These are phyloP conservation scores for Crossaster papposus DNA, from an alignment of 53 echinoderm and acorn worm genomes.

Conservation along the genomic window DNA sequence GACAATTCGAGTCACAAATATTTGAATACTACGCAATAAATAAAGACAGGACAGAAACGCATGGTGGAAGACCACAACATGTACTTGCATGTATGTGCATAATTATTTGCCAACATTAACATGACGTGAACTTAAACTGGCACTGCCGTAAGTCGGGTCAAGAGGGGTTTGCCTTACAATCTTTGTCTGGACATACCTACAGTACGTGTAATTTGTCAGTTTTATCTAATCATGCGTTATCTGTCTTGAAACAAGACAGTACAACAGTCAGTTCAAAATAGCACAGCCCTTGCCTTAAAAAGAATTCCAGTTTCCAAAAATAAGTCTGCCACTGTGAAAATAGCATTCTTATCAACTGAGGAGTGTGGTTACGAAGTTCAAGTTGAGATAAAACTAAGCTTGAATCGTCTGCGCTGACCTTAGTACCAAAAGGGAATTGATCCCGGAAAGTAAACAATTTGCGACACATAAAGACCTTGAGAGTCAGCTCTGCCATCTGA, in stretches of 20 bases:
- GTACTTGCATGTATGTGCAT: too few species aligned
- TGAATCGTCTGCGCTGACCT: neutral
- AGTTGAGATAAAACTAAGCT: neutral
- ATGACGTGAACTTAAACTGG: too few species aligned
- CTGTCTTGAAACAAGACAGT: neutral
- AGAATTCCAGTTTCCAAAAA: neutral
- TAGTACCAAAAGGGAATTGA: neutral
- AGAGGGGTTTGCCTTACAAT: too few species aligned
- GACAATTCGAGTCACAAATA: too few species aligned
- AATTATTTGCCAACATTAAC: too few species aligned
- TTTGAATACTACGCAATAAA: too few species aligned
- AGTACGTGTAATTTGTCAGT: neutral
- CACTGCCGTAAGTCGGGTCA: too few species aligned
- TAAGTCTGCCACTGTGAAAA: neutral
- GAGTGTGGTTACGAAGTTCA: slow-evolving; percentile 21
- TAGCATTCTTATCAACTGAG: neutral
- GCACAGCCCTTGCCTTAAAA: neutral
- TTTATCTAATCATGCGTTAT: neutral
- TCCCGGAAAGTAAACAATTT: too few species aligned
- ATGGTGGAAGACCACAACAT: too few species aligned
- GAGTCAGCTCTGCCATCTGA: neutral
- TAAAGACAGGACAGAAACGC: too few species aligned
- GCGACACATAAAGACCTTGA: too few species aligned
- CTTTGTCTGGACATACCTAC: too few species aligned
- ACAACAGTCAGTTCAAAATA: neutral